Evolutionary conservation across 2,113 vertebrate species (phyloP).

Genomic region (Halichoerus grypus): DNA sequence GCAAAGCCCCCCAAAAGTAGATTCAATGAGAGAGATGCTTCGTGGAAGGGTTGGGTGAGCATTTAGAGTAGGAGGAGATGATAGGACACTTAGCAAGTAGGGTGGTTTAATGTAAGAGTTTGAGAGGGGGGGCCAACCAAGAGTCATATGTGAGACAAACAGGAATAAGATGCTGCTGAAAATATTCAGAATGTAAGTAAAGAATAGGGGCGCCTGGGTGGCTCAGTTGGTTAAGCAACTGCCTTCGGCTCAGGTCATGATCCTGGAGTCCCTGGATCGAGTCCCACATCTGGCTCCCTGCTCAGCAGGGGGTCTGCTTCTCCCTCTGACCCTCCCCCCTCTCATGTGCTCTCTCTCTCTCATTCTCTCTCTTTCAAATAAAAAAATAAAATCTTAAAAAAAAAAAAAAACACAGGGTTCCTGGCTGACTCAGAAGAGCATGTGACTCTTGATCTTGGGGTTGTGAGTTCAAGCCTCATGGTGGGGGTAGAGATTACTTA

Average conservation of each 20-base stretch:
- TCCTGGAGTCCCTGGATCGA: no score
- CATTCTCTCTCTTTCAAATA: no score
- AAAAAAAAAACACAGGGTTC: background rate
- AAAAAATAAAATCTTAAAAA: no score
- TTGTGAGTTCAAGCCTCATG: background rate
- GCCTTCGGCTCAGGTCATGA: no score
- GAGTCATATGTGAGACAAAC: background rate
- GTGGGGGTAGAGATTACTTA: background rate
- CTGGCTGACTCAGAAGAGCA: background rate
- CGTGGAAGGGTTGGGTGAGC: background rate
- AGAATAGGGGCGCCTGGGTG: background rate
- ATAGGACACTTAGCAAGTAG: background rate
- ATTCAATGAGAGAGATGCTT: background rate
- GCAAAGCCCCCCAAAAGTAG: background rate
- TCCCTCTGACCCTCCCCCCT: no score
- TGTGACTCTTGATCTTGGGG: background rate
- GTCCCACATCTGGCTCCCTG: no score
- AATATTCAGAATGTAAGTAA: background rate
- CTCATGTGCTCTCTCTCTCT: no score
- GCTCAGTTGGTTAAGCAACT: no score
- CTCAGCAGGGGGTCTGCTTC: no score
- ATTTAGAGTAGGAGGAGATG: background rate
- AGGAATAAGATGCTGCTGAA: background rate
- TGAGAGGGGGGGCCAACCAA: background rate
- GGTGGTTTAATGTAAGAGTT: background rate